Conservation (phyloP, 2,888 invertebrate species). For the Scaptomyza polygonia region DNA sequence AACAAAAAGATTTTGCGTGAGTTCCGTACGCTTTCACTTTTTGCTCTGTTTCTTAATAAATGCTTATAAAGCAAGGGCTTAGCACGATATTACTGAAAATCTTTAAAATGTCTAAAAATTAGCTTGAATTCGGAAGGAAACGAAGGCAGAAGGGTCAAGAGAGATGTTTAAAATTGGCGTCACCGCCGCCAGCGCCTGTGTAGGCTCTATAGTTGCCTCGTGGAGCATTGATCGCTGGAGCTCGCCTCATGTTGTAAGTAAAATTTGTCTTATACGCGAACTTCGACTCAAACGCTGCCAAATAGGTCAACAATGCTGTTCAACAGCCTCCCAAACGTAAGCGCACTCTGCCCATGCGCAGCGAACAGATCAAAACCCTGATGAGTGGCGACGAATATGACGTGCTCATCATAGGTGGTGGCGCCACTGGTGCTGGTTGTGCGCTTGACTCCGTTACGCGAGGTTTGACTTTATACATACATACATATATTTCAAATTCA, state of each 20-base stretch:
- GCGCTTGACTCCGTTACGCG: constrained; percentile 97
- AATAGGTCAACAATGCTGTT: constrained; percentile 81
- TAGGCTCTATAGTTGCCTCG: constrained; percentile 82
- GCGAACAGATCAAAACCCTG: constrained; percentile 91
- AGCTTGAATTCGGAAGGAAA: constrained; percentile 13
- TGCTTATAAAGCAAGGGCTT: constrained; percentile 11
- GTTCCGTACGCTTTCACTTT: not conserved
- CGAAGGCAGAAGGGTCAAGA: constrained; percentile 3
- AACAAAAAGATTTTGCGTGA: constrained; percentile 43
- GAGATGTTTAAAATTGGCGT: constrained; percentile 83
- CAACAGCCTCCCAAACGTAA: constrained; percentile 85
- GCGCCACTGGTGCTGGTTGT: constrained; percentile 98
- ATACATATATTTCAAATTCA: not conserved
- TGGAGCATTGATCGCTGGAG: constrained; percentile 81
- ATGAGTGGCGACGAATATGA: constrained; percentile 93
- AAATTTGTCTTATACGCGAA: not conserved
- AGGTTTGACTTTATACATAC: constrained; percentile 83
- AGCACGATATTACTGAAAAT: not conserved
- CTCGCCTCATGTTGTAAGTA: constrained; percentile 72
- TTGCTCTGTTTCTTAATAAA: not conserved
- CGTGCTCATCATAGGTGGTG: constrained; percentile 97
- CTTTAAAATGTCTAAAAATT: not conserved
- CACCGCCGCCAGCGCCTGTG: constrained; percentile 82
- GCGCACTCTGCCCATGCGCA: constrained; percentile 91
- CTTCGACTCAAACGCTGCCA: not conserved